phyloP scores from a whole-genome alignment of 2,797 vertebrate genomes.

The Coendou prehensilis region DNA sequence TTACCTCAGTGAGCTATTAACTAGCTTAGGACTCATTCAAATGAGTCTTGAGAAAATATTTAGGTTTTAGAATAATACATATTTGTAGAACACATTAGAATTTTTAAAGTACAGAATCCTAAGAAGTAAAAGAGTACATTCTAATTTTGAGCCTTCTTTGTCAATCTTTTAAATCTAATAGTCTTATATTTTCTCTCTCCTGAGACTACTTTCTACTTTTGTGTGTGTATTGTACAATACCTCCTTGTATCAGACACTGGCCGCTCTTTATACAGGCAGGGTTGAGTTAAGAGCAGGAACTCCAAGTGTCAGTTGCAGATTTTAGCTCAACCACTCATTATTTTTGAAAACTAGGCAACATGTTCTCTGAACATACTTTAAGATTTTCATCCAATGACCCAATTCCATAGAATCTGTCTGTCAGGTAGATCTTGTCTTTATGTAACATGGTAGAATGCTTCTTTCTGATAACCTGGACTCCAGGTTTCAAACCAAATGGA shows the following conservation, averaged over 20 bases:
- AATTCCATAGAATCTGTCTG: not conserved
- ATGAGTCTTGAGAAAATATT: not conserved
- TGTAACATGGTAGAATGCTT: slow-evolving; percentile 13
- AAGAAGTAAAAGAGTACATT: not conserved
- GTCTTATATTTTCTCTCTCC: not conserved
- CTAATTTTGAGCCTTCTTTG: not conserved
- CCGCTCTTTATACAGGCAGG: not conserved
- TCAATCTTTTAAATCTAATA: slow-evolving; percentile 9
- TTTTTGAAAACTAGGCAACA: not conserved
- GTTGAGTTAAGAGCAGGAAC: not conserved
- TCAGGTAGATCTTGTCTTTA: not conserved
- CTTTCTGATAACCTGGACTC: not conserved
- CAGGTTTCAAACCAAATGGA: not conserved
- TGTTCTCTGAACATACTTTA: slow-evolving; percentile 21
- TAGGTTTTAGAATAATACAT: not conserved
- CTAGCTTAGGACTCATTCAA: not conserved
- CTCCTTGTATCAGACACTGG: not conserved
- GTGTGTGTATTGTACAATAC: not conserved
- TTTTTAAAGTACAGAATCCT: slow-evolving; percentile 10
- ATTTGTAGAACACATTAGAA: slow-evolving; percentile 46
- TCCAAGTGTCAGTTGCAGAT: not conserved
- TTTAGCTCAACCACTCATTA: not conserved
- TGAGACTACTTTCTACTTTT: not conserved
- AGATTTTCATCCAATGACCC: not conserved
- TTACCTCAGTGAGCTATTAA: slow-evolving; percentile 21